Evolutionary conservation across 2,888 invertebrate species (phyloP).

Genomic region (Drosophila nr. fundita): DNA sequence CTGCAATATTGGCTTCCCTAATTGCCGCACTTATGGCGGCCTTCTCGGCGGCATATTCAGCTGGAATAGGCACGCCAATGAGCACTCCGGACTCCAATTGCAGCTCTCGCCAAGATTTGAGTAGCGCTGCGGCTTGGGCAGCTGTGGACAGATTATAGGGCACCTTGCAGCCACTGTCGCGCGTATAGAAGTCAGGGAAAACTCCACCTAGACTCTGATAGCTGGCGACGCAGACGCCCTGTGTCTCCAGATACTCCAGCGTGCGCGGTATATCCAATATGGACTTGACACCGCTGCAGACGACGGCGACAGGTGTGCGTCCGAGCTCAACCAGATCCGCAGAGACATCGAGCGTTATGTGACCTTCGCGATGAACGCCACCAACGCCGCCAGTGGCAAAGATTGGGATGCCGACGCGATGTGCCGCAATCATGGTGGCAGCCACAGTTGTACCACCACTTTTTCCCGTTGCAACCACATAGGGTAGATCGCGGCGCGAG

Average conservation of each 20-base stretch:
- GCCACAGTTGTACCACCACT: constrained; percentile 98
- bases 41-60: constrained; percentile 87
- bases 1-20: constrained; percentile 88
- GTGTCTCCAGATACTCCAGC: constrained; percentile 97
- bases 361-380: constrained; percentile 96
- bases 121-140: constrained; percentile 90
- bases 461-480: constrained; percentile 88
- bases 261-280: constrained; percentile 98
- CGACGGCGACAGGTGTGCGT: constrained; percentile 93
- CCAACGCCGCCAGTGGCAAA: constrained; percentile 96
- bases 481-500: constrained; percentile 94
- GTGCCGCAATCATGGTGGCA: constrained; percentile 94
- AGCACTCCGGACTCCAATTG: constrained; percentile 90
- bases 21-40: constrained; percentile 89
- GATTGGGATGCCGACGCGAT: constrained; percentile 92
- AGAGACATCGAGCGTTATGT: constrained; percentile 95
- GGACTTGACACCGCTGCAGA: constrained; percentile 98
- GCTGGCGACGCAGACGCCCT: constrained; percentile 95
- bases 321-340: constrained; percentile 97
- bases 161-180: constrained; percentile 89
- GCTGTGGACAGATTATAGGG: constrained; percentile 89
- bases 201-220: constrained; percentile 88
- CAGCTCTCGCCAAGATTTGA: constrained; percentile 87
- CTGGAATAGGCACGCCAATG: constrained; percentile 96
- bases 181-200: constrained; percentile 98